Evolutionary conservation across 2,888 invertebrate species (phyloP), one percentile per base, ranked within the genome.

Genomic region (Scrobipalpa atriplicella): DNA sequence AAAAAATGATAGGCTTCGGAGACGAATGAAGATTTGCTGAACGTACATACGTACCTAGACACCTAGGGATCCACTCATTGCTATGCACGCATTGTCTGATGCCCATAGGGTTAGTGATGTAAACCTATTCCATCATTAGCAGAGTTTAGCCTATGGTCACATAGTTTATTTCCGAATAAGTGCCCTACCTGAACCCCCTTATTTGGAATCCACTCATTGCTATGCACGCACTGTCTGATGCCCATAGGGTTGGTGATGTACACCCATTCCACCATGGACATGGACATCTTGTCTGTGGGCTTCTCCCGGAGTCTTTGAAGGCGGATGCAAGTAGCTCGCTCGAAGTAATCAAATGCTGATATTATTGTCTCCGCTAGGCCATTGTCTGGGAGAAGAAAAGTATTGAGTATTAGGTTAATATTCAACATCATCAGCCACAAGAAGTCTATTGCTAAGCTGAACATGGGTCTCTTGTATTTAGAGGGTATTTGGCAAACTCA

Each of bases 11-110:
- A n/a, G n/a, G n/a, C n/a, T n/a, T n/a, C n/a, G n/a, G n/a, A n/a
- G n/a, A n/a, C n/a, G n/a, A n/a, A n/a, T n/a, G n/a, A n/a, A n/a
- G n/a, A n/a, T n/a, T n/a, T n/a, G n/a, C n/a, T n/a, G n/a, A n/a
- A n/a, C n/a, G n/a, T n/a, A n/a, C n/a, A n/a, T n/a, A n/a, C n/a
- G n/a, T 63, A 90, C 92, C 85, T 90, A 89, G 11, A 91, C 90
- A 0, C 92, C 92, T 83, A 0, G 71, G 73, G 62, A 81, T 83
- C 10, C 74, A 76, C 60, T 89, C 90, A 66, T 92, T 92, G 71
- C 86, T 92, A 58, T 92, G 92, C 0, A 92, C 92, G 65, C 92
- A 92, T 67, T 90, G 90, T 6, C 81, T 75, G 47, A 92, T 81
- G 0, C 92, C 89, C 0, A 82, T 73, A 0, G 92, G 92, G 64